These are phyloP conservation scores for Willowsia nigromaculata DNA, from an alignment of 2,888 invertebrate species.

Conservation along the genomic window DNA sequence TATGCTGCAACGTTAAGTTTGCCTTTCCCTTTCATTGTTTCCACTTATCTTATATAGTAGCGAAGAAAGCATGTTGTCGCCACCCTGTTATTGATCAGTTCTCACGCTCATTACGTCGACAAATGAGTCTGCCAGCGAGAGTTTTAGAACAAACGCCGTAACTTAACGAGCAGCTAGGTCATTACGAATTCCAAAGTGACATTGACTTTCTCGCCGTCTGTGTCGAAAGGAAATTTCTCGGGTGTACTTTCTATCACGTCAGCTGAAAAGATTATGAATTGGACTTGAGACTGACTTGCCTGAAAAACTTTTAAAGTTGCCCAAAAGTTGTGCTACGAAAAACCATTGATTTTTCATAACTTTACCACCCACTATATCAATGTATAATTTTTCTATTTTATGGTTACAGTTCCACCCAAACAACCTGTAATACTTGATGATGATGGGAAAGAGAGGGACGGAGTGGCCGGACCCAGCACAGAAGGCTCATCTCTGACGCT, in stretches of 20 bases:
- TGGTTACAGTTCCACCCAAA: slow-evolving; percentile 89
- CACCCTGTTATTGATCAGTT: slow-evolving; percentile 48
- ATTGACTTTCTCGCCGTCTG: background rate
- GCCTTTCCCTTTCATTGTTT: background rate
- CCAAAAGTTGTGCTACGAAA: background rate
- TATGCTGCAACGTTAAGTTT: background rate
- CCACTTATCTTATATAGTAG: background rate
- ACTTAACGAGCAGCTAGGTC: background rate
- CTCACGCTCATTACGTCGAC: slow-evolving; percentile 45
- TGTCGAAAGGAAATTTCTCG: background rate
- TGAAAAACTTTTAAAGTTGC: background rate
- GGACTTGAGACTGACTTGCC: background rate
- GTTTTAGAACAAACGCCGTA: background rate
- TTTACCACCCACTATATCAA: background rate
- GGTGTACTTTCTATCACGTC: background rate
- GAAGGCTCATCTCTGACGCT: slow-evolving; percentile 92
- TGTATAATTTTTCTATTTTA: background rate
- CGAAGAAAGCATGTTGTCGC: background rate
- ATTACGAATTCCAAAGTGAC: slow-evolving; percentile 49
- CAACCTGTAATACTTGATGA: slow-evolving; percentile 91
- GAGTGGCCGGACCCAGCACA: slow-evolving; percentile 90
- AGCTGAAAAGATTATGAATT: slow-evolving; percentile 12
- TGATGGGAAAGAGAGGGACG: slow-evolving; percentile 90
- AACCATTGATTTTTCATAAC: slow-evolving; percentile 2
- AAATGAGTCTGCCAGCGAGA: slow-evolving; percentile 4